Conservation (phyloP, 2,797 vertebrate genomes). For the Myioborus melanocephalus region DNA sequence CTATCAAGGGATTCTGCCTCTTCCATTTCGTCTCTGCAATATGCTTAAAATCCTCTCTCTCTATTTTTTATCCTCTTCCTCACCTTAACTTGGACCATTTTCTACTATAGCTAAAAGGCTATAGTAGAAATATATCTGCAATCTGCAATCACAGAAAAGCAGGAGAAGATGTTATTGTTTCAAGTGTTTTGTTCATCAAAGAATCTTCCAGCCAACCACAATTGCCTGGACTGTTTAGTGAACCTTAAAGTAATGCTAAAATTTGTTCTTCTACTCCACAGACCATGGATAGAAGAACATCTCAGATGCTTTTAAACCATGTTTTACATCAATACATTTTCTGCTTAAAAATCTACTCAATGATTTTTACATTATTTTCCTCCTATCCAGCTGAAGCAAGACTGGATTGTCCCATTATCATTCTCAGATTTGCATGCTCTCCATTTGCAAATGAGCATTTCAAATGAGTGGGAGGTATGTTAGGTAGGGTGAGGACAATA, state of each 20-base stretch:
- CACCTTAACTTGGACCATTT: not conserved
- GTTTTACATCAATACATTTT: not conserved
- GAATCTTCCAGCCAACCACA: not conserved
- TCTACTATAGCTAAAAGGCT: not conserved
- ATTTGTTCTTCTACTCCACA: not conserved
- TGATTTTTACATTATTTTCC: not conserved
- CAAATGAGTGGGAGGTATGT: slow-evolving; percentile 58
- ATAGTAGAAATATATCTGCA: not conserved
- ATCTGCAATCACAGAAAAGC: not conserved
- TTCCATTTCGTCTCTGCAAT: not conserved
- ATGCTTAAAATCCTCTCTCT: not conserved
- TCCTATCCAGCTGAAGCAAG: not conserved
- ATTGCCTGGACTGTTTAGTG: not conserved
- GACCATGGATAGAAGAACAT: not conserved
- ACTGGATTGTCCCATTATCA: not conserved
- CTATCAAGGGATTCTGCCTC: not conserved
- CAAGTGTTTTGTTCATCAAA: not conserved
- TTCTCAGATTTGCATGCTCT: not conserved
- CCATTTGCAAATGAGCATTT: slow-evolving; percentile 59
- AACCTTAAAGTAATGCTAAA: not conserved
- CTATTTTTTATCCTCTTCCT: not conserved
- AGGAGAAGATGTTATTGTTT: not conserved
- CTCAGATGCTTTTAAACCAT: not conserved
- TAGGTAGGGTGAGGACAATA: slow-evolving; percentile 65
- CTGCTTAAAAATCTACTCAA: not conserved